These are phyloP conservation scores for Blera fallax DNA, from an alignment of 2,888 invertebrate genomes.

Conservation along the genomic window DNA sequence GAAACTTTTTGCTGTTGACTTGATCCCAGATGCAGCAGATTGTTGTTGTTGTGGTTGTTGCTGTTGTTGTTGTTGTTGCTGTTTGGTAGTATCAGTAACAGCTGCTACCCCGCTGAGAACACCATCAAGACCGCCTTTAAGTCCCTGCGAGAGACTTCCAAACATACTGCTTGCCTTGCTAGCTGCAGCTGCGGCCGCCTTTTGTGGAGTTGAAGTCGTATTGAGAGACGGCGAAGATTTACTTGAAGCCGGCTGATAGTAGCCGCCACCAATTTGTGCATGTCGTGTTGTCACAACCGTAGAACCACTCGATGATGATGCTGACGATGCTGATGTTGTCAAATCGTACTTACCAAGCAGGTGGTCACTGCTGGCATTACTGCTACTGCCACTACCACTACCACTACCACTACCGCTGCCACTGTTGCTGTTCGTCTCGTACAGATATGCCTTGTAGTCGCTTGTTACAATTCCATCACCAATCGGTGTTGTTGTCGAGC, in stretches of 20 bases:
- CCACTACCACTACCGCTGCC: conserved; percentile 59
- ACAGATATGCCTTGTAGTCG: conserved; percentile 52
- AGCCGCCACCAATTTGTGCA: conserved; percentile 56
- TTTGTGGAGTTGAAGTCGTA: conserved; percentile 75
- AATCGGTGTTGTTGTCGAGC: conserved; percentile 46
- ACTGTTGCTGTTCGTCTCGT: conserved; percentile 66
- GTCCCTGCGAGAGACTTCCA: conserved; percentile 78
- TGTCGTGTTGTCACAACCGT: conserved; percentile 47
- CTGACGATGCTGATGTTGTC: conserved; percentile 72
- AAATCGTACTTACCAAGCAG: conserved; percentile 52
- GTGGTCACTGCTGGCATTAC: conserved; percentile 23
- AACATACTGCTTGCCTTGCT: conserved; percentile 78
- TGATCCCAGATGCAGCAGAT: conserved; percentile 68
- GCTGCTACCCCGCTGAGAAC: conserved; percentile 76
- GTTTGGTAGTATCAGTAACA: conserved; percentile 54
- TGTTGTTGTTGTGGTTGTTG: conserved; percentile 52
- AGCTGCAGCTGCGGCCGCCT: conserved; percentile 80
- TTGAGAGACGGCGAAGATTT: conserved; percentile 35
- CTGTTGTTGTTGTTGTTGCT: conserved; percentile 41
- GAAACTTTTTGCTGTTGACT: conserved; percentile 74
- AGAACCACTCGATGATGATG: conserved; percentile 51
- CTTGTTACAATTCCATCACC: conserved; percentile 33
- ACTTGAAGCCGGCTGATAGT: conserved; percentile 74
- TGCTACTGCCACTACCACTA: conserved; percentile 65
- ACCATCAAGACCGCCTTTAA: conserved; percentile 79